phyloP scores from a whole-genome alignment of 2,888 invertebrate species.

The Orthosia gothica region DNA sequence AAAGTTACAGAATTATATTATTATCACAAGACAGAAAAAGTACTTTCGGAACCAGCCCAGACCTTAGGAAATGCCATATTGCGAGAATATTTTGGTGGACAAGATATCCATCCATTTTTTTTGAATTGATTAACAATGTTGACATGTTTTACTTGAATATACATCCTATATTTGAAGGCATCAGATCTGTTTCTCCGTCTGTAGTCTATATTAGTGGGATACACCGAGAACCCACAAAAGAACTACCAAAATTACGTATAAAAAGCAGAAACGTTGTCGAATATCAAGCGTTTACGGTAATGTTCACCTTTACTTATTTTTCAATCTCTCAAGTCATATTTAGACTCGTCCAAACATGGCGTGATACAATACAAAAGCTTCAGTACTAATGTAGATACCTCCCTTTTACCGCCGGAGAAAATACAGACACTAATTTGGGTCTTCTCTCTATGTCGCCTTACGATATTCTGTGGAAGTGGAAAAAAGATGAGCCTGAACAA shows the following conservation, averaged over 20 bases:
- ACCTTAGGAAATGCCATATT: constrained; percentile 10
- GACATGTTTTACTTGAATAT: constrained; percentile 72
- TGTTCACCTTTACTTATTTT: constrained; percentile 33
- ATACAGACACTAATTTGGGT: constrained; percentile 74
- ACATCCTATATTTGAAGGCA: constrained; percentile 70
- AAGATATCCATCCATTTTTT: constrained; percentile 62
- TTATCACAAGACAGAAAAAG: constrained; percentile 14
- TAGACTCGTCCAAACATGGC: constrained; percentile 77
- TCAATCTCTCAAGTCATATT: constrained; percentile 75
- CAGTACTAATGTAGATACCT: constrained; percentile 77
- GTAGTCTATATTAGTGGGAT: constrained; percentile 72
- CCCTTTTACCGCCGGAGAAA: constrained; percentile 71
- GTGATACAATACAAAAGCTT: constrained; percentile 77
- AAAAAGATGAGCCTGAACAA: constrained; percentile 73
- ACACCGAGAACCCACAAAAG: constrained; percentile 62
- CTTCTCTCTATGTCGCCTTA: constrained; percentile 77
- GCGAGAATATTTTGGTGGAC: constrained; percentile 62
- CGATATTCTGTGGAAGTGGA: constrained; percentile 81
- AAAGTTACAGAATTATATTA: constrained; percentile 65
- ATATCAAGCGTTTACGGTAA: neutral
- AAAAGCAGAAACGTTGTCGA: neutral
- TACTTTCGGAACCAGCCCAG: constrained; percentile 23
- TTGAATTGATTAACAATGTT: constrained; percentile 67
- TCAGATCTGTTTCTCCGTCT: constrained; percentile 70
- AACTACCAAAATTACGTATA: constrained; percentile 66